phyloP scores from a whole-genome alignment of 2,113 vertebrate genomes.

The Ibidorhyncha struthersii region DNA sequence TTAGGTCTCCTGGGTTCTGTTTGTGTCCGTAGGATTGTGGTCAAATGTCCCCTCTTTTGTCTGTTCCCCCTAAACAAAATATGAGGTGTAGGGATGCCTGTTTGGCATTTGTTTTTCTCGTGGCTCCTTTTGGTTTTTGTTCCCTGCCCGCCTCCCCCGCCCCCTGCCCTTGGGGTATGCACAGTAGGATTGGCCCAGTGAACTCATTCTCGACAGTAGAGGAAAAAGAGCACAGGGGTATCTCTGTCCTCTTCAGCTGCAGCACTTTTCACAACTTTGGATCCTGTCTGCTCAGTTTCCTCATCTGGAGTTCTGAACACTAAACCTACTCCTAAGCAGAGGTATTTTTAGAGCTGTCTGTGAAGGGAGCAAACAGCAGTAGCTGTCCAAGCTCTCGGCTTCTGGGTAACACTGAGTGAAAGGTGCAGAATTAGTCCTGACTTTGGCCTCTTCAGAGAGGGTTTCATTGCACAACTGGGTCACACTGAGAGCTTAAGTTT shows the following conservation, averaged over 20 bases:
- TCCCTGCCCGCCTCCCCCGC: no score
- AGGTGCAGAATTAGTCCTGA: neutral
- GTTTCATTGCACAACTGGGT: conserved; percentile 5
- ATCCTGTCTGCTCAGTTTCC: neutral
- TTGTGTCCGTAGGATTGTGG: neutral
- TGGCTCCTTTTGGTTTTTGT: neutral
- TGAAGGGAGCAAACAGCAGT: neutral
- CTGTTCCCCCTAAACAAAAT: neutral
- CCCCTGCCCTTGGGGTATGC: neutral
- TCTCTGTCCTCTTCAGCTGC: neutral
- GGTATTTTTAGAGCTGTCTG: neutral
- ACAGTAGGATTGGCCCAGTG: neutral
- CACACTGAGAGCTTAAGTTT: neutral
- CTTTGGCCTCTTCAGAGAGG: neutral
- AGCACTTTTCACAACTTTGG: neutral
- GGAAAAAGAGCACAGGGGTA: neutral
- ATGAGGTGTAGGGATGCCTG: neutral
- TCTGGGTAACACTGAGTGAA: neutral
- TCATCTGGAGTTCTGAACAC: neutral
- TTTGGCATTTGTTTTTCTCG: neutral
- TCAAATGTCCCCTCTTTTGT: neutral
- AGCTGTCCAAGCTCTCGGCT: neutral
- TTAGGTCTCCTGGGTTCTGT: neutral
- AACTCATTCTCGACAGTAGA: neutral
- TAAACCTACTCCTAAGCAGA: neutral